phyloP scores from a whole-genome alignment of 2,113 vertebrate genomes.

The Hippocampus comes region DNA sequence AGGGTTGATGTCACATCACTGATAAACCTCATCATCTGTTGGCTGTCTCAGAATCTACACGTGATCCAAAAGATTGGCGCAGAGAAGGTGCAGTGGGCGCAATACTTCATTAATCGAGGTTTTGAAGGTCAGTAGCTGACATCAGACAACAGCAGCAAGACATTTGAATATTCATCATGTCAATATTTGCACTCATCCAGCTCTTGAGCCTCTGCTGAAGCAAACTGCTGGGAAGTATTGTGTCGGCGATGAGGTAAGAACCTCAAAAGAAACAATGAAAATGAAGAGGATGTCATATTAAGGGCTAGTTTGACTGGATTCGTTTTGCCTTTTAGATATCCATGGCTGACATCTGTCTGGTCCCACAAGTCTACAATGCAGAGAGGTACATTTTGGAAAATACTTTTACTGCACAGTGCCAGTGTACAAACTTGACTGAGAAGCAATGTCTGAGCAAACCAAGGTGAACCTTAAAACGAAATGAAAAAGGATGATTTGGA shows the following conservation, averaged over 20 bases:
- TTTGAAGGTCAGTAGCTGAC: conserved; percentile 78
- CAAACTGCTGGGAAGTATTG: conserved; percentile 84
- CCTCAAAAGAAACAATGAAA: not conserved
- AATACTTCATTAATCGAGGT: conserved; percentile 80
- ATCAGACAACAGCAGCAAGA: not conserved
- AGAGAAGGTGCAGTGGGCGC: conserved; percentile 84
- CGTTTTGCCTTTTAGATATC: conserved; percentile 77
- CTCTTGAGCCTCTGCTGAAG: conserved; percentile 83
- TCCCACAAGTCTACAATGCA: conserved; percentile 91
- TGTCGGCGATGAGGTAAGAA: conserved; percentile 86
- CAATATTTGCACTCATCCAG: conserved; percentile 58
- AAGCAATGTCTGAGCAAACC: conserved; percentile 61
- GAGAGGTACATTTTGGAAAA: conserved; percentile 75
- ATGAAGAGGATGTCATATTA: not conserved
- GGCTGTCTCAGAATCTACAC: conserved; percentile 77
- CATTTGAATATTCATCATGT: conserved; percentile 6
- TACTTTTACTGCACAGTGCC: not conserved
- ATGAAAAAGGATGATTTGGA: not conserved
- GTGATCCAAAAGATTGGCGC: conserved; percentile 80
- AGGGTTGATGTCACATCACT: not conserved
- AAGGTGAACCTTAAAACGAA: conserved; percentile 60
- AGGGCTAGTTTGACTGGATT: not conserved
- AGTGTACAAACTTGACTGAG: not conserved
- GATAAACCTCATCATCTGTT: not conserved
- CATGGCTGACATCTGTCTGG: conserved; percentile 94